Evolutionary conservation across 1,140 invertebrate genomes (phyloP).

Genomic region (Cecropterus lyciades): DNA sequence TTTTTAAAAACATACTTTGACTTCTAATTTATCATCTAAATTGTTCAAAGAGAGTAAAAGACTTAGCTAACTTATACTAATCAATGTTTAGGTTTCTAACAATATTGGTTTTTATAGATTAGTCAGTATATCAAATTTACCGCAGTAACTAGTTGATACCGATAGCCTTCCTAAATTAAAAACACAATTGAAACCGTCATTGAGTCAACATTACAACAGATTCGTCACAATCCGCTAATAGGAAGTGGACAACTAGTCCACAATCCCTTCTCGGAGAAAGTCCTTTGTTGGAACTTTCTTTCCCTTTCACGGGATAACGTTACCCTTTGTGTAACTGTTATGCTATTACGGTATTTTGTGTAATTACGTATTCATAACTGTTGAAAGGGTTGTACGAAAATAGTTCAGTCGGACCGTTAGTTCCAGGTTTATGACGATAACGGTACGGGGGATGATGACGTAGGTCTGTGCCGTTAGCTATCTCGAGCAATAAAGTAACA

Average conservation of each 20-base stretch:
- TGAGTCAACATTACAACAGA: conserved; percentile 37
- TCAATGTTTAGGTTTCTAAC: no score
- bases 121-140: no score
- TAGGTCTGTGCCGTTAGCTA: conserved; percentile 53
- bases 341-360: conserved; percentile 75
- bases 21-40: no score
- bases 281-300: conserved; percentile 57
- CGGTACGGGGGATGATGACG: conserved; percentile 59
- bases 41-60: no score
- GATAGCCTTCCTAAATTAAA: not conserved
- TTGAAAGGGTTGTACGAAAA: conserved; percentile 74
- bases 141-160: not conserved
- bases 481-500: conserved; percentile 47
- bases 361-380: conserved; percentile 69
- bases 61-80: no score
- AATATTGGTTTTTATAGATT: no score
- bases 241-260: conserved; percentile 56
- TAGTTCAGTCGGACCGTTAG: conserved; percentile 67
- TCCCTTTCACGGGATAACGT: conserved; percentile 62
- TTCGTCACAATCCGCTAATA: conserved; percentile 62
- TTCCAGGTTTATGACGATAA: conserved; percentile 59
- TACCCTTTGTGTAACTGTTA: conserved; percentile 70
- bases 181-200: not conserved
- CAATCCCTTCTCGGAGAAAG: conserved; percentile 74
- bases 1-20: no score